Evolutionary conservation across 2,113 vertebrate genomes (phyloP), one percentile per base, ranked within the genome.

Genomic region (Neolamprologus fasciatus): DNA sequence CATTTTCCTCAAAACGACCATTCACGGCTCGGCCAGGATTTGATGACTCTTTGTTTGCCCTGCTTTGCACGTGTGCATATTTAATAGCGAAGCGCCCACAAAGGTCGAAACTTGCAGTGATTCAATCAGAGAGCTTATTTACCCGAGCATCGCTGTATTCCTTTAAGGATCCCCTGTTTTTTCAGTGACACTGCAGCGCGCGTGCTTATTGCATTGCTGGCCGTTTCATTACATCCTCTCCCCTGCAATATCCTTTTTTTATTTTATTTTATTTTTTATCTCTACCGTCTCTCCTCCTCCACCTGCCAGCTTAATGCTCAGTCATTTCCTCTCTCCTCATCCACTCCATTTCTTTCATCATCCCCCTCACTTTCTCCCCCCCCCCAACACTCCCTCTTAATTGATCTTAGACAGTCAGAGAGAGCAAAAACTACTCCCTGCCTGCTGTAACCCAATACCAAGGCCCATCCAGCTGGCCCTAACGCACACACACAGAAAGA

Each of bases 401-500:
- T 95, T 96, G 95, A 95, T 96, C 93, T 37, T 68, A 93, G 88
- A 90, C 87, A 84, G 81, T 92, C 91, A 85, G 33, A 61, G 26
- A 68, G 86, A 90, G 90, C 80, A 79, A 82, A 94, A 89, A 89
- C 88, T 89, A 93, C 93, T 93, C 91, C 85, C 83, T 93, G 91
- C 85, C 86, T 93, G 57, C 86, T 93, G 95, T 94, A 96, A 96
- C 95, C 87, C 82, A 93, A 96, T 87, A 94, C 92, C 93, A 89
- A 68, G 71, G 61, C 81, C 83, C 84, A 85, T 87, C 91, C 94
- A 95, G 90, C 94, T 94, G 90, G 94, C 86, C 88, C 91, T 85
- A 71, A 91, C 83, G 83, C 87, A 87, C 84, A 93, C 68, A 83
- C 78, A 87, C 81, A 85, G 45, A 82, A 5, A 90, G 40, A 82